Conservation (phyloP, 2,797 vertebrate species). For the Sciurus carolinensis region DNA sequence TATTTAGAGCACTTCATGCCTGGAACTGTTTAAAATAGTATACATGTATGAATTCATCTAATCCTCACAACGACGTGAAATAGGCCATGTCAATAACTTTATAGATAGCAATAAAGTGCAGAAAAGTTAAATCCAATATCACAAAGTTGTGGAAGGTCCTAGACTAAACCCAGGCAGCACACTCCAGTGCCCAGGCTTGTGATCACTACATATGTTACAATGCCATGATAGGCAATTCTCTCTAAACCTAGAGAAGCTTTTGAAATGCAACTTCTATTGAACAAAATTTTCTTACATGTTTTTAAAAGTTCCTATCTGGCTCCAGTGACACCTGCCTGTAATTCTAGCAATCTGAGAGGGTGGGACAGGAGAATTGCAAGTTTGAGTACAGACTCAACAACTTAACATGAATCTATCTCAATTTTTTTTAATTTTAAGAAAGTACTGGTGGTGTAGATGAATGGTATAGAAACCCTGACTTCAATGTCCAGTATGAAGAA, state of each 20-base stretch:
- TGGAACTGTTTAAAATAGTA: neutral
- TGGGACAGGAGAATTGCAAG: too few relatives aligned
- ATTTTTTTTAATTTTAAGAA: too few relatives aligned
- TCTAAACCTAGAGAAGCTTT: neutral
- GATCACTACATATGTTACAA: neutral
- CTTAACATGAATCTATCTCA: too few relatives aligned
- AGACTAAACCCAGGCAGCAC: neutral
- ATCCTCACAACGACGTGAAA: neutral
- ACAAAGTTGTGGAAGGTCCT: neutral
- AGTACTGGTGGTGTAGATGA: too few relatives aligned
- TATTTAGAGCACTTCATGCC: neutral
- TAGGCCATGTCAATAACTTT: neutral
- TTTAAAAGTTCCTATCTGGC: neutral
- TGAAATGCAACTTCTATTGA: neutral
- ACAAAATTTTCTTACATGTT: slow-evolving; percentile 18
- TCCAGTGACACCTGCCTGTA: too few relatives aligned
- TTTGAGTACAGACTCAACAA: too few relatives aligned
- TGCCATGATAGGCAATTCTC: neutral
- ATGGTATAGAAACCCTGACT: too few relatives aligned
- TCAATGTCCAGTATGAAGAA: too few relatives aligned
- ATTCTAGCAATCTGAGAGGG: too few relatives aligned
- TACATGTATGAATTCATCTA: neutral
- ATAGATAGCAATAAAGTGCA: neutral
- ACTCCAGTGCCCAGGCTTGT: neutral
- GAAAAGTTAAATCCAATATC: neutral